Base-by-base conservation (phyloP, 2,113 vertebrate species). In the Lycocorax pyrrhopterus region DNA sequence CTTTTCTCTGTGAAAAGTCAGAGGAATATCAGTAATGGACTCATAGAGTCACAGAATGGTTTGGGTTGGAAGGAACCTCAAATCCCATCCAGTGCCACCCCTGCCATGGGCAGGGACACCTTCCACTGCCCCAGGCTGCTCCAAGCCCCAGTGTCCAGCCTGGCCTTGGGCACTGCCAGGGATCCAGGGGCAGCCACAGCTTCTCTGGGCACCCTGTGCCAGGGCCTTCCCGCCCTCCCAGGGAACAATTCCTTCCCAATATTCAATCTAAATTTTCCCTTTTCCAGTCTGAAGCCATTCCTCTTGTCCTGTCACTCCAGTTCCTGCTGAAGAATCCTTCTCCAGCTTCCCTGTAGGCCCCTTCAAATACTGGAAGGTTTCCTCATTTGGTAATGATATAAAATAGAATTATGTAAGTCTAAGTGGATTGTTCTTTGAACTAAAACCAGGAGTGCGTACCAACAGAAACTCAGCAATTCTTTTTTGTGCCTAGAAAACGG, bases 71-170 rank as follows among this genome's bases (percentile, higher is more conserved):
- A 44, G 22, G 21, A 20, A 22, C 12, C 16, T 55, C 0, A 1
- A 47, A 55, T 12, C 3, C 7, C 17, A 53, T 2, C 30, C 13
- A 8, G 13, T 35, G 0, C 21, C 27, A 37, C 10, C 37, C 13
- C 39, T 33, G 37, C 87, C 55, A 41, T 19, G 30, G 16, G 4
- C 47, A 47, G 41, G 41, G 63, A 62, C 63, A 68, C 41, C 30
- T 89, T 0, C 26, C 47, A 55, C 35, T 22, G 0, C 35, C 26
- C 55, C 63, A 69, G 41, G 35, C 1, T 62, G 47, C 30, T 62
- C 71, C 62, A 14, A 68, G 62, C 23, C 29, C 44, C 0, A 9
- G 0, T 10, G 10, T 26, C 60, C 71, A 69, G 0, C 30, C 30
- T 69, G 71, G 30, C 47, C 30, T 69, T 35, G 79, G 63, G 0